Evolutionary conservation across 1,140 invertebrate genomes (phyloP), one percentile per base, ranked within the genome.

Genomic region (Ceratosolen fusciceps): DNA sequence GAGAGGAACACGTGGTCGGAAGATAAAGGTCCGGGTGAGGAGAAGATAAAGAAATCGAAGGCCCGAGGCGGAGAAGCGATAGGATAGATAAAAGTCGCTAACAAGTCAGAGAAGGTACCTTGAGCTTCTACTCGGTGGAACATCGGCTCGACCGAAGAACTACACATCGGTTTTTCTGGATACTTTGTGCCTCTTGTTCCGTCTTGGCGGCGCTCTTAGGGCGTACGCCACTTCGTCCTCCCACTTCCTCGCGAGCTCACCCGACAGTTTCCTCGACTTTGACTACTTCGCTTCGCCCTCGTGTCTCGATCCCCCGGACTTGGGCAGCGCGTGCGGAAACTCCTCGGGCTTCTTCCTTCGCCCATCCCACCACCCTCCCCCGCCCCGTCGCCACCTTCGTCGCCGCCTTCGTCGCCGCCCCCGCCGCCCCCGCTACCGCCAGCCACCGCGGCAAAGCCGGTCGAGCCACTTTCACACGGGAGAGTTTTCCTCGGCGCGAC

Each of bases 51-150:
- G 83, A 84, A 83, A 86, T 81, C 82, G 75, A 62, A 71, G 26
- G 81, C 34, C 43, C 47, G 34, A 7, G 77, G 76, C 49, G 21
- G 58, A 58, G 21, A 14, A 71, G 68, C 26, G 19, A 82, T n/a
- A n/a, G n/a, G n/a, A 81, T 72, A 73, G 83, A 86, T 86, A 84
- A 83, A 85, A 84, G 83, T 85, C 77, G 71, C 81, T 83, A 84
- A 84, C 82, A 85, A 85, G 83, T 83, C 84, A 84, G 82, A 82
- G 82, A 80, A 78, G 80, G 54, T 70, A 73, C 54, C 72, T 80
- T 80, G 34, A 24, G 74, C 76, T 79, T 68, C 71, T 58, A 34
- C 19, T 34, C 37, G 62, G 62, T 77, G n/a, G 8, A 37, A 67
- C 34, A 67, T 39, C 16, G 37, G 34, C 34, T 34, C 9, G 43